Conservation (phyloP, 2,888 invertebrate species). For the Dimorphilus gyrociliatus region DNA sequence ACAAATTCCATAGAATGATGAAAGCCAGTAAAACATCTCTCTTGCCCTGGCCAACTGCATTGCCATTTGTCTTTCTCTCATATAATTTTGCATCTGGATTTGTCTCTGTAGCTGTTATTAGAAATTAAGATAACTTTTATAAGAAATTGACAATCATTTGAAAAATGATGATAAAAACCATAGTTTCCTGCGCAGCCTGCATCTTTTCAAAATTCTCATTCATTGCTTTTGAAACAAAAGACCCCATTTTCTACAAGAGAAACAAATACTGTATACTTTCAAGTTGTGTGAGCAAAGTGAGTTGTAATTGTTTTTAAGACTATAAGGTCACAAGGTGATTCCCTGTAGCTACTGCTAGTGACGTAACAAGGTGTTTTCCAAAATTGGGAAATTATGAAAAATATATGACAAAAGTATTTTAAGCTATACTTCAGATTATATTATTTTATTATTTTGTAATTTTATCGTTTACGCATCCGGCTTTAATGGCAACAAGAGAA, state of each 20-base stretch:
- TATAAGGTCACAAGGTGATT: too few relatives aligned
- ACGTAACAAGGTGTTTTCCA: too few relatives aligned
- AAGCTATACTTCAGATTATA: too few relatives aligned
- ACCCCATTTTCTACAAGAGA: slow-evolving; percentile 52
- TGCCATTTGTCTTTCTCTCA: slow-evolving; percentile 56
- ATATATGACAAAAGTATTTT: too few relatives aligned
- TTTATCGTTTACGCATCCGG: too few relatives aligned
- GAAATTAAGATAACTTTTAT: slow-evolving; percentile 1
- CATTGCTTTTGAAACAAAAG: slow-evolving; percentile 45
- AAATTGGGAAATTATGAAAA: too few relatives aligned
- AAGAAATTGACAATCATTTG: not conserved
- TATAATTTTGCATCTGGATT: slow-evolving; percentile 61
- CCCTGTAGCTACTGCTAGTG: too few relatives aligned
- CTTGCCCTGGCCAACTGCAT: slow-evolving; percentile 49
- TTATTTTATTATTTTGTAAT: too few relatives aligned
- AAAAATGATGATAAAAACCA: slow-evolving; percentile 38
- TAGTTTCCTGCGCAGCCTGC: slow-evolving; percentile 49
- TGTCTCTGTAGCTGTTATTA: slow-evolving; percentile 51
- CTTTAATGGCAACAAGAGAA: too few relatives aligned
- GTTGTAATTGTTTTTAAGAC: too few relatives aligned
- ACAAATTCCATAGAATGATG: slow-evolving; percentile 49
- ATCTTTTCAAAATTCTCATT: slow-evolving; percentile 52
- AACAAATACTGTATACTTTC: too few relatives aligned
- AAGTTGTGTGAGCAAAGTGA: too few relatives aligned
- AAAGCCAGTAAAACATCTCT: slow-evolving; percentile 56